Percentiles rank a stretch among this genome's conserved stretches.
phyloP scores from a whole-genome alignment of 2,113 vertebrate species.

The Crotalus tigris region DNA sequence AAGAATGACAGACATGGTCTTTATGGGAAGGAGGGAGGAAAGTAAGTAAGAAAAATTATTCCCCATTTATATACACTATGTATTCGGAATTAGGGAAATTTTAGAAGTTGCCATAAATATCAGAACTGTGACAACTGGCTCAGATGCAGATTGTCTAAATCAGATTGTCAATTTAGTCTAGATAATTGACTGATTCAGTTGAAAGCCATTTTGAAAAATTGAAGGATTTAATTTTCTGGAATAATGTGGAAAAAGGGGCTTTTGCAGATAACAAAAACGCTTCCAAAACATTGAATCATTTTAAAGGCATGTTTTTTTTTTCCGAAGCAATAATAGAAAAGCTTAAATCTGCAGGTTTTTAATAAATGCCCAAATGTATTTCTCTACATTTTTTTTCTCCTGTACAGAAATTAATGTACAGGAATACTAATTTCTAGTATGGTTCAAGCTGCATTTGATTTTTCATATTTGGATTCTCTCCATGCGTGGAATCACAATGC shows the following conservation, averaged over 20 bases:
- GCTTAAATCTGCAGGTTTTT: background rate
- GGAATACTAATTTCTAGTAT: background rate
- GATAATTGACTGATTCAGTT: background rate
- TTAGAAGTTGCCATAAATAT: background rate
- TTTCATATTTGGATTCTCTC: background rate
- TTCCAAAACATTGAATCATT: background rate
- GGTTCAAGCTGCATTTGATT: background rate
- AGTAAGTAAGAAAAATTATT: background rate
- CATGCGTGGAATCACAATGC: background rate
- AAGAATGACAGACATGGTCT: conserved; percentile 14
- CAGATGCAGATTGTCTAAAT: background rate
- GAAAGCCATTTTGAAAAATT: background rate
- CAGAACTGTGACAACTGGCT: background rate
- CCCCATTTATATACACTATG: background rate
- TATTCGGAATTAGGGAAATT: background rate
- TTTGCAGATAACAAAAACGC: background rate
- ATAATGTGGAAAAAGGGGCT: background rate
- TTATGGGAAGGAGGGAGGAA: conserved; percentile 13
- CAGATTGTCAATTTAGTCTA: background rate
- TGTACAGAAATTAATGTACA: background rate
- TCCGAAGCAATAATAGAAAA: background rate
- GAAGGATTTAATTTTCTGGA: background rate
- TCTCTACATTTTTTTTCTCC: background rate
- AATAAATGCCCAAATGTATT: background rate
- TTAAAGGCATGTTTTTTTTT: background rate